Evolutionary conservation across 64 coral and sea anemone species (phyloP).

Genomic region (Pachyseris speciosa): DNA sequence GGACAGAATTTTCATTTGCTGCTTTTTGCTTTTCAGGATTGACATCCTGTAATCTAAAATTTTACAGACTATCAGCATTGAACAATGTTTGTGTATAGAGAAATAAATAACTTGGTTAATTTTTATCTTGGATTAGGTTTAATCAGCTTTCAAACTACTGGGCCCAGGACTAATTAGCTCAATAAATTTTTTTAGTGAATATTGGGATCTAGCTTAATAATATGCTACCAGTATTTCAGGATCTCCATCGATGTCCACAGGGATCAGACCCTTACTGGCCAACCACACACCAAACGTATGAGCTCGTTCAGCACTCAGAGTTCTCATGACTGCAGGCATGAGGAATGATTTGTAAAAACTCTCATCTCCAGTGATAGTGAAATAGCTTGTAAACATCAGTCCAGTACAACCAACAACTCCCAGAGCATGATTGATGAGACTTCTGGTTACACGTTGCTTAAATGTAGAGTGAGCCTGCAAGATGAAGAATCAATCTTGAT

Average conservation of each 20-base stretch:
- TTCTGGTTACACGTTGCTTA: slow-evolving; percentile 34
- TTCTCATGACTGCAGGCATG: slow-evolving; percentile 79
- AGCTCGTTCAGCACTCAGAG: slow-evolving; percentile 80
- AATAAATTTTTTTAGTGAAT: no score
- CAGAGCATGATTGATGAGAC: slow-evolving; percentile 67
- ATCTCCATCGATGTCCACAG: slow-evolving; percentile 62
- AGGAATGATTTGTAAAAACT: slow-evolving; percentile 74
- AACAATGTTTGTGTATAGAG: no score
- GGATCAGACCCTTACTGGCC: slow-evolving; percentile 78
- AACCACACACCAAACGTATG: slow-evolving; percentile 86
- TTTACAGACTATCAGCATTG: no score
- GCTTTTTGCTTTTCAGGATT: no score
- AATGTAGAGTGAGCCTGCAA: slow-evolving; percentile 2
- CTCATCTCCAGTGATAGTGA: slow-evolving; percentile 82
- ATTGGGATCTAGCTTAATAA: no score
- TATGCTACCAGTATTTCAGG: slow-evolving; percentile 80
- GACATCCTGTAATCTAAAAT: no score
- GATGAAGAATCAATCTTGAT: neutral
- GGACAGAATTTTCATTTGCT: no score
- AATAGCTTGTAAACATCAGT: slow-evolving; percentile 56
- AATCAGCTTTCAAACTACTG: no score
- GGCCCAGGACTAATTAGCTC: no score
- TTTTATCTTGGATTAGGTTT: no score
- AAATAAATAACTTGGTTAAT: no score
- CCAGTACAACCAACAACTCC: slow-evolving; percentile 68